Base-by-base conservation (phyloP, 2,888 invertebrate species). In the Rhopalosiphum nymphaeae region DNA sequence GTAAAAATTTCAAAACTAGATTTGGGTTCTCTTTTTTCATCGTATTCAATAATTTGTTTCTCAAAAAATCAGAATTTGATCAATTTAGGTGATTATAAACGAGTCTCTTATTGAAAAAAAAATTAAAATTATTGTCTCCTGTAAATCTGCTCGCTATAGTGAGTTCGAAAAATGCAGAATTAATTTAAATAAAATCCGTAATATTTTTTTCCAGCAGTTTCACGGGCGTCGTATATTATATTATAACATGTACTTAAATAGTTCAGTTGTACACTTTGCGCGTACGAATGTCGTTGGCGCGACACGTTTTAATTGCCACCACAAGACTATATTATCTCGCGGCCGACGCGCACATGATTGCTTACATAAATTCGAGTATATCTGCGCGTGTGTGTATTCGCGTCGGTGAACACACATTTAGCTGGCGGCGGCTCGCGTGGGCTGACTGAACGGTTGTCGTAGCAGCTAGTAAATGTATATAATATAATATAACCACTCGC, bases 381-480 rank as follows among this genome's bases (percentile, higher is more conserved):
- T 44, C 0, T 44, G 16, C 13, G 29, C 25, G 88, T 88, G 42
- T 36, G 56, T 44, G 42, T 84, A 84, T 84, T 42, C 87, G 67
- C 88, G 42, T 88, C 67, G 88, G 92, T 78, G 92, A 61, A 67
- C 61, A 67, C 92, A 67, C 61, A 53, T 88, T 86, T 88, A 88
- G 49, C 88, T 53, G 5, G 56, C n/a, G 42, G 91, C 42, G 53
- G 36, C 46, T 29, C 26, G 49, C 3, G 88, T 78, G 67, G 57
- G 87, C 49, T 29, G 57, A 92, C 57, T 29, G 25, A 44, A 49
- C 25, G 78, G 9, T n/a, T 21, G 91, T 53, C 44, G 89, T 57
- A 16, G 26, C 36, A 11, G 53, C 78, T 57, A 53, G 53, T 53
- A 53, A 53, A 53, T 53, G 53, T 21, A 56, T 78, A 85, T 57